Percentiles rank a stretch among this genome's conserved stretches.
These are phyloP conservation scores for Drosophila saltans DNA, from an alignment of 1,140 invertebrate species.

Conservation along the genomic window DNA sequence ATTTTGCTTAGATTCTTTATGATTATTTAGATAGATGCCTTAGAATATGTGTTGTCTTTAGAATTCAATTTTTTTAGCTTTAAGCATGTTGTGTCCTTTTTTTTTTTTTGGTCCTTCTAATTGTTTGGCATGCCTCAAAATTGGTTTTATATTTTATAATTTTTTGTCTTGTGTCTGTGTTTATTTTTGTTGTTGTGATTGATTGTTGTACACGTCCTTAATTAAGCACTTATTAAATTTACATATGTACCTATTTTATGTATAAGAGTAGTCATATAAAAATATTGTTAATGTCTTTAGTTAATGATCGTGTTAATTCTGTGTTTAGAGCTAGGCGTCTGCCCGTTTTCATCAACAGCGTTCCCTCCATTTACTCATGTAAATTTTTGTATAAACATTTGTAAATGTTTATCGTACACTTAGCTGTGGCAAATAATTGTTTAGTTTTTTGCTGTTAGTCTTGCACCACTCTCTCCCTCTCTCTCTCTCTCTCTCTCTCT, in stretches of 20 bases:
- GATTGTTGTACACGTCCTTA: slow-evolving; percentile 51
- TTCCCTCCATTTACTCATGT: slow-evolving; percentile 29
- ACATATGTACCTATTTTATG: not conserved
- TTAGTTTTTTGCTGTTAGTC: slow-evolving; percentile 56
- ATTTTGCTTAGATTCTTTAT: slow-evolving; percentile 57
- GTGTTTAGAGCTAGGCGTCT: slow-evolving; percentile 49
- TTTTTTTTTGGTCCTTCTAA: slow-evolving; percentile 1
- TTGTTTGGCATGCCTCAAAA: slow-evolving; percentile 40
- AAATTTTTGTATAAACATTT: slow-evolving; percentile 51
- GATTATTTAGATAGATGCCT: slow-evolving; percentile 11
- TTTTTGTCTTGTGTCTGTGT: slow-evolving; percentile 53
- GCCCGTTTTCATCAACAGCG: not conserved
- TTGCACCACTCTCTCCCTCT: slow-evolving; percentile 32
- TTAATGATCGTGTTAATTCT: slow-evolving; percentile 31
- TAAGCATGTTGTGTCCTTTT: slow-evolving; percentile 64
- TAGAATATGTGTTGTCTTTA: slow-evolving; percentile 7
- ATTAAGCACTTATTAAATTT: slow-evolving; percentile 57
- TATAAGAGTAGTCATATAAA: slow-evolving; percentile 16
- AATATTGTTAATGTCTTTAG: slow-evolving; percentile 39
- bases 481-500: not conserved
- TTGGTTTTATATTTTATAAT: slow-evolving; percentile 8
- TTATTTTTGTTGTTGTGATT: slow-evolving; percentile 25
- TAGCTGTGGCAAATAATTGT: slow-evolving; percentile 34
- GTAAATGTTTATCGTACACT: slow-evolving; percentile 28
- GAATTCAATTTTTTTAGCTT: slow-evolving; percentile 44